phyloP scores from a whole-genome alignment of 2,797 vertebrate genomes.

The Threskiornis aethiopicus region DNA sequence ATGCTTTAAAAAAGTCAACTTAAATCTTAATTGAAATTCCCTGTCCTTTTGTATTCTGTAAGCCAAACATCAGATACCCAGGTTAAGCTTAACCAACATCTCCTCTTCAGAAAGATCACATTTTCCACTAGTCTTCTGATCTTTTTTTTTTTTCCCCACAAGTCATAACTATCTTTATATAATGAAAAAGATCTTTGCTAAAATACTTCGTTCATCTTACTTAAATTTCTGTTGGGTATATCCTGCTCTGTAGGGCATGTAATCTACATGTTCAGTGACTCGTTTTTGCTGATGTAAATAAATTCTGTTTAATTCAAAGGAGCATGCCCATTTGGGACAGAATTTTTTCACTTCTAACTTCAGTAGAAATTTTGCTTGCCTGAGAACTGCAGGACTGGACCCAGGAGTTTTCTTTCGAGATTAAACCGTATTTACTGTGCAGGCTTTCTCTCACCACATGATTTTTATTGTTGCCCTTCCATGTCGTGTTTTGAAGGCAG shows the following conservation, averaged over 20 bases:
- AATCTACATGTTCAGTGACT: not conserved
- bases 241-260: not conserved
- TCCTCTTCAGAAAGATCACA: conserved; percentile 5
- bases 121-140: not conserved
- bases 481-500: not conserved
- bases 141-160: not conserved
- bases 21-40: conserved; percentile 59
- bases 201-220: not conserved
- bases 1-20: conserved; percentile 58
- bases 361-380: not conserved
- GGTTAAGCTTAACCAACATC: not conserved
- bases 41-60: conserved; percentile 21
- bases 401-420: not conserved
- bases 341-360: not conserved
- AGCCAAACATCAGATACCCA: not conserved
- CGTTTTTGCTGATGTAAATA: not conserved
- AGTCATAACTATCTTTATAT: not conserved
- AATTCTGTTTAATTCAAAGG: not conserved
- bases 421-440: not conserved
- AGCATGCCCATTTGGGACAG: not conserved
- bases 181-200: not conserved
- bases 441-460: not conserved
- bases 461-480: not conserved
- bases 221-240: not conserved
- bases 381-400: not conserved